Conservation (phyloP, 1,140 invertebrate species). For the Spodoptera litura region DNA sequence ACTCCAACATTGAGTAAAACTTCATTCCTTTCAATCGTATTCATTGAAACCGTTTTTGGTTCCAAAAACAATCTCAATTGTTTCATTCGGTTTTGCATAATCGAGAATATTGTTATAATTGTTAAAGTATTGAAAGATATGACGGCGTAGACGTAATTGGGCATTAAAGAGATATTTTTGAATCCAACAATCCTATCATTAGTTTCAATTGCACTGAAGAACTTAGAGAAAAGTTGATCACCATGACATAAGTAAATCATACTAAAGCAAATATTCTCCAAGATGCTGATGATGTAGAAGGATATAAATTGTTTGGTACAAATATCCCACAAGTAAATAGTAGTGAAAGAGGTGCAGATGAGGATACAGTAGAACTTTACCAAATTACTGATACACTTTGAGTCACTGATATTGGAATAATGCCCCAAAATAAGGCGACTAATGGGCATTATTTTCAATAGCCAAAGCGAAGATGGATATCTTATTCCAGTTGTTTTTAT, state of each 20-base stretch:
- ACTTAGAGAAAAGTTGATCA: background rate
- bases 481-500: too few relatives aligned
- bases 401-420: too few relatives aligned
- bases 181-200: slow-evolving; percentile 1
- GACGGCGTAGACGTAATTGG: background rate
- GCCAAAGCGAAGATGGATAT: too few relatives aligned
- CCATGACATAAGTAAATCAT: background rate
- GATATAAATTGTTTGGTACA: background rate
- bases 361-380: too few relatives aligned
- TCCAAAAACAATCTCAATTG: background rate
- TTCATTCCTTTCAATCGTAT: slow-evolving; percentile 1
- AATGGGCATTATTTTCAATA: too few relatives aligned
- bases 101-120: background rate
- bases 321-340: background rate
- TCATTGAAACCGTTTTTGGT: background rate
- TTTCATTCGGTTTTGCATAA: slow-evolving; percentile 17
- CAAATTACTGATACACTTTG: too few relatives aligned
- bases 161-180: background rate
- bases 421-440: too few relatives aligned
- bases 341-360: background rate
- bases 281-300: background rate
- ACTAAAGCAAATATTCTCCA: background rate
- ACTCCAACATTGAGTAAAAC: background rate
- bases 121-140: background rate
- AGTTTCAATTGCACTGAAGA: background rate